Percentiles rank a stretch among this genome's conserved stretches.
Conservation (phyloP, 2,113 vertebrate species). For the Centropus bengalensis region DNA sequence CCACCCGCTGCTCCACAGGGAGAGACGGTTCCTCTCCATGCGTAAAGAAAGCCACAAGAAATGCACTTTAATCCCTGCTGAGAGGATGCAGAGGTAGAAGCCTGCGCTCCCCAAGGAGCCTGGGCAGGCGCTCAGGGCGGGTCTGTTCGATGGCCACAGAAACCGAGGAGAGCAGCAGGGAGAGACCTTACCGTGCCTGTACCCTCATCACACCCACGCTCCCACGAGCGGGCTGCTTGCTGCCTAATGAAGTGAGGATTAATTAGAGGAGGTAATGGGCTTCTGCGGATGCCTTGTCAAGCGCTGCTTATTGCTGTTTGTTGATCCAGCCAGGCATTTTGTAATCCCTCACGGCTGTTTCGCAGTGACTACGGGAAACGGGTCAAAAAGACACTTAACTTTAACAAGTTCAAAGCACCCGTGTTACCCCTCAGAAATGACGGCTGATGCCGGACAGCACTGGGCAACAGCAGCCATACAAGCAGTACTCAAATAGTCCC, state of each 20-base stretch:
- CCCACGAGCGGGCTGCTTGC: conserved; percentile 3
- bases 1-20: neutral
- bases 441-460: neutral
- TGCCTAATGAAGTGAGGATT: conserved; percentile 31
- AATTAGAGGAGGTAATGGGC: conserved; percentile 46
- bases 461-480: neutral
- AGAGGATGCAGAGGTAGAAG: neutral
- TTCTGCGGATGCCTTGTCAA: neutral
- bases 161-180: neutral
- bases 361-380: neutral
- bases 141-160: conserved; percentile 14
- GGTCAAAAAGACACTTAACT: neutral
- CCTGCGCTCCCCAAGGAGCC: neutral
- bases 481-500: neutral
- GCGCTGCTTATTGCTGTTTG: neutral
- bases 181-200: neutral
- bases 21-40: neutral
- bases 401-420: neutral
- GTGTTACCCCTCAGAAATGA: neutral
- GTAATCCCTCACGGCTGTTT: neutral
- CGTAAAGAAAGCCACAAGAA: neutral
- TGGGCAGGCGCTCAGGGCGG: neutral
- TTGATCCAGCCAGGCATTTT: neutral
- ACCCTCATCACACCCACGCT: conserved; percentile 15
- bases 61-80: neutral